Base-by-base conservation (phyloP, 1,140 invertebrate species). In the Drosophila serrata region DNA sequence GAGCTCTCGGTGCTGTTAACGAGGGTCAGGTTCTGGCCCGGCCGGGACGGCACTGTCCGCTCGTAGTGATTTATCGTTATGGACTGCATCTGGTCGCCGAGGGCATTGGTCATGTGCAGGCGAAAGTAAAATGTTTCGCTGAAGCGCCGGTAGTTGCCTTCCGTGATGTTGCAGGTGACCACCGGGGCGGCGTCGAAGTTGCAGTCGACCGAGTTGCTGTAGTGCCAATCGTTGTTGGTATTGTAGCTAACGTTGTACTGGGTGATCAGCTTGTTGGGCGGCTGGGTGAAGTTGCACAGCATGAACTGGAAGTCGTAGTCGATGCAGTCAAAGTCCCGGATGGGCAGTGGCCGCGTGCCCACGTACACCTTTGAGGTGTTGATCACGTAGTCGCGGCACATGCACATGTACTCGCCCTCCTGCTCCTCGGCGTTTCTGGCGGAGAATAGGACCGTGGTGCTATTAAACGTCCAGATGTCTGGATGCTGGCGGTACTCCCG, bases 231-330 rank as follows among this genome's bases (percentile, higher is more conserved):
- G 7, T 65, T 51, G 3, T 68, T 69, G 35, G 35, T 55, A 7
- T 51, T 64, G 45, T 75, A 90, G 35, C 75, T 90, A 6, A 90
- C 48, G 24, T 73, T 79, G 43, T 90, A 85, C 49, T 75, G 85
- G 33, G 86, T 82, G 4, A 72, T 61, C 13, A 90, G 53, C 35
- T 74, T 86, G 51, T 90, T 90, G 3, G 65, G 40, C 5, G 87
- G 86, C 35, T 53, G 59, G 12, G 86, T 90, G 37, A 90, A 90
- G 33, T 90, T 90, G 57, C 86, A 90, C 0, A 90, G 63, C 86
- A 90, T 90, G 27, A 80, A 90, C 24, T 80, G 65, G 56, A 70
- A 90, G 12, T 90, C 76, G 51, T 90, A 62, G 48, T 82, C 82
- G 45, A 78, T 65, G 76, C 86, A 90, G 17, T 74, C 51, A 4